phyloP scores from a whole-genome alignment of 2,797 vertebrate genomes.

The Anguilla pacifica region DNA sequence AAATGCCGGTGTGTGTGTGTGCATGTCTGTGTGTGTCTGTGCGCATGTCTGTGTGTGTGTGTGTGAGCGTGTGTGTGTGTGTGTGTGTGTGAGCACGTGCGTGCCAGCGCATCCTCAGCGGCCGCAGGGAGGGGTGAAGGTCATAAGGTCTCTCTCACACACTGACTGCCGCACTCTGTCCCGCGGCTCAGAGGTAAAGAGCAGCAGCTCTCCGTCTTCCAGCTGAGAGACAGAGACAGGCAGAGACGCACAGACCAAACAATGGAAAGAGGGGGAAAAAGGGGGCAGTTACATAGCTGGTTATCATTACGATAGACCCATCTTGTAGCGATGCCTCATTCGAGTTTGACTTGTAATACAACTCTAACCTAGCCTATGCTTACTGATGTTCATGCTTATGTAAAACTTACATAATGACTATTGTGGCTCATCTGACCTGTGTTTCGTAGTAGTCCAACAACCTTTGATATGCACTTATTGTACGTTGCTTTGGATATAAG shows the following conservation, averaged over 20 bases:
- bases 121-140: conserved; percentile 71
- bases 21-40: not conserved
- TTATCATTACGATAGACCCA: too few species aligned
- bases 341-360: too few species aligned
- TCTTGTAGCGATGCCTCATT: too few species aligned
- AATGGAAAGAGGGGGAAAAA: not conserved
- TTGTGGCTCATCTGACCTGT: too few species aligned
- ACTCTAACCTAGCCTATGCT: too few species aligned
- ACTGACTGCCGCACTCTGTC: conserved; percentile 68
- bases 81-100: not conserved
- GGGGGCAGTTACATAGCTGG: not conserved
- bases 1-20: not conserved
- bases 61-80: not conserved
- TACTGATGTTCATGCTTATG: too few species aligned
- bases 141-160: conserved; percentile 73
- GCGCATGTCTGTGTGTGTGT: not conserved
- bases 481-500: too few species aligned
- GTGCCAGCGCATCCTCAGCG: not conserved
- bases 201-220: conserved; percentile 53
- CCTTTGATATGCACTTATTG: too few species aligned
- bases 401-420: too few species aligned
- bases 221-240: conserved; percentile 47
- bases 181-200: conserved; percentile 70
- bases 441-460: too few species aligned
- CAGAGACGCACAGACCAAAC: not conserved